A percentile compares a stretch with the other conserved stretches of the same genome.
These are phyloP conservation scores for Gonatopus flavifemur DNA, from an alignment of 1,140 invertebrate species.

Conservation along the genomic window DNA sequence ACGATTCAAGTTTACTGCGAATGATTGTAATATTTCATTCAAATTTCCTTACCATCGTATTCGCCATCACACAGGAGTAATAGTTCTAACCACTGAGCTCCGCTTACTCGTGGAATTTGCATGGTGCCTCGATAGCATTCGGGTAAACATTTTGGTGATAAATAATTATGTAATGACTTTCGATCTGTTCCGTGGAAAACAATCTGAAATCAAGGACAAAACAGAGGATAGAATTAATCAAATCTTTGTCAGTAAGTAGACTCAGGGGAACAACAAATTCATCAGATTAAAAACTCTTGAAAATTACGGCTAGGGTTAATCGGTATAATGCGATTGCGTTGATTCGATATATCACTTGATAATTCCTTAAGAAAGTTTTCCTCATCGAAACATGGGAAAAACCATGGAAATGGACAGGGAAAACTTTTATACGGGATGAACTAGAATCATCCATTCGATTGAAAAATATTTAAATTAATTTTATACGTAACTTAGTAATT, in stretches of 20 bases:
- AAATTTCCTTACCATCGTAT: constrained; percentile 67
- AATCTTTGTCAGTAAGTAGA: background rate
- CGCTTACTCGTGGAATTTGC: constrained; percentile 65
- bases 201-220: constrained; percentile 57
- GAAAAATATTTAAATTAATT: no score
- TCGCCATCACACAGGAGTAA: constrained; percentile 71
- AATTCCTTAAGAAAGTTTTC: no score
- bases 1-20: no score
- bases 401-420: no score
- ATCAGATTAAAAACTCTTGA: background rate
- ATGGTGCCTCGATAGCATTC: constrained; percentile 77
- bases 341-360: background rate
- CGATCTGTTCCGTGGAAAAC: constrained; percentile 83
- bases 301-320: no score
- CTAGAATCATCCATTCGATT: no score
- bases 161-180: constrained; percentile 75
- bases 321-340: no score
- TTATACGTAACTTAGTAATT: no score
- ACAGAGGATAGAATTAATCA: no score
- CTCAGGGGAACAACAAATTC: background rate
- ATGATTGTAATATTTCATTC: no score
- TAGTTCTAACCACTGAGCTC: constrained; percentile 72
- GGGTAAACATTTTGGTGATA: constrained; percentile 77
- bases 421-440: no score
- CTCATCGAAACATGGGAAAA: background rate